Percentiles rank a stretch among this genome's conserved stretches.
These are phyloP conservation scores for Apis dorsata DNA, from an alignment of 1,140 invertebrate genomes.

Conservation along the genomic window DNA sequence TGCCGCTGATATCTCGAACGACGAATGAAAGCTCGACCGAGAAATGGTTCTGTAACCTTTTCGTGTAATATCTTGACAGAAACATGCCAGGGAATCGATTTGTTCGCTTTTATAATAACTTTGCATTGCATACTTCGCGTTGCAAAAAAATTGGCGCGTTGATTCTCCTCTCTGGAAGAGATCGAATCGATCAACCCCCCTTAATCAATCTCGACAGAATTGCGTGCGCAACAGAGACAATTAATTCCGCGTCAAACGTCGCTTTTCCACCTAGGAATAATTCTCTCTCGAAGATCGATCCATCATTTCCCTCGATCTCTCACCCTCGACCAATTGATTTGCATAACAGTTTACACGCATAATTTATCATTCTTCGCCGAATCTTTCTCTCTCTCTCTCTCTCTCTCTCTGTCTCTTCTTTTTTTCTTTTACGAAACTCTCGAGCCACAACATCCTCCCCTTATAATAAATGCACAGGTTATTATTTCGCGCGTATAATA, in stretches of 20 bases:
- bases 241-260: constrained; percentile 24
- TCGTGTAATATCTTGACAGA: neutral
- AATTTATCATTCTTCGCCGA: constrained; percentile 69
- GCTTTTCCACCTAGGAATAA: neutral
- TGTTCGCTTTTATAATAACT: neutral
- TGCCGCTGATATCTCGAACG: neutral
- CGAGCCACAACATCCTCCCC: constrained; percentile 1
- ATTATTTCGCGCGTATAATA: constrained; percentile 80
- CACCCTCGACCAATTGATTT: constrained; percentile 71
- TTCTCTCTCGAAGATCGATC: constrained; percentile 22
- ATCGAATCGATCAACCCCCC: neutral
- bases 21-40: too few relatives aligned
- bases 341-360: constrained; percentile 76
- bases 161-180: neutral
- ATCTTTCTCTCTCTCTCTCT: constrained; percentile 41
- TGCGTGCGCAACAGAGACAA: neutral
- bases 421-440: constrained; percentile 26
- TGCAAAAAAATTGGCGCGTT: too few relatives aligned
- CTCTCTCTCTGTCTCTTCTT: neutral
- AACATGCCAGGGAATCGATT: neutral
- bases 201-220: neutral
- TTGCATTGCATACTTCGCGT: constrained; percentile 7
- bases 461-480: constrained; percentile 79
- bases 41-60: neutral
- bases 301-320: constrained; percentile 52